phyloP scores from a whole-genome alignment of 2,888 invertebrate species.

The Diarsia dahlii region DNA sequence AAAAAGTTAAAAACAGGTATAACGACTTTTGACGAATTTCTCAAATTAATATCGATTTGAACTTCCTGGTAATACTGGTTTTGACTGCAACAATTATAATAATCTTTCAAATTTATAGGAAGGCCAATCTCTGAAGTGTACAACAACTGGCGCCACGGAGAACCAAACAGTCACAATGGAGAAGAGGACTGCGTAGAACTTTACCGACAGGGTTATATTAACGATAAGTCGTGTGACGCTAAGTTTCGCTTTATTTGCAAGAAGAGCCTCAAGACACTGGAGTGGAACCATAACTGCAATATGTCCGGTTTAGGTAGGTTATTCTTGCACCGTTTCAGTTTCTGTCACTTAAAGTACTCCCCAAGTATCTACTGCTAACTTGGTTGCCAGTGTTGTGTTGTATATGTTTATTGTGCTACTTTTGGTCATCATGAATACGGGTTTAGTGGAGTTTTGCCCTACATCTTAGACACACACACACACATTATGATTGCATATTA shows the following conservation, averaged over 20 bases:
- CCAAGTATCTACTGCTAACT: no score
- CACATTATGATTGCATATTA: background rate
- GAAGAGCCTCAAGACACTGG: constrained; percentile 72
- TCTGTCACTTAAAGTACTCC: background rate
- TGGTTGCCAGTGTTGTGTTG: background rate
- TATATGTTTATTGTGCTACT: background rate
- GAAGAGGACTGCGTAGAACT: constrained; percentile 76
- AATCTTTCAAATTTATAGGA: background rate
- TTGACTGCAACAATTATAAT: background rate
- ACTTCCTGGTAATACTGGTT: no score
- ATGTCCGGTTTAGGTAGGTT: constrained; percentile 75
- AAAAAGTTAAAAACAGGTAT: no score
- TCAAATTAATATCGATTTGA: no score
- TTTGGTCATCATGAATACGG: background rate
- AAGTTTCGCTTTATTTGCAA: constrained; percentile 80
- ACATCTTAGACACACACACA: no score
- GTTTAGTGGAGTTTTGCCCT: background rate
- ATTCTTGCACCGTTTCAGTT: background rate
- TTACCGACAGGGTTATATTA: constrained; percentile 69
- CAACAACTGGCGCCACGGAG: background rate
- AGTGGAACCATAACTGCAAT: constrained; percentile 79
- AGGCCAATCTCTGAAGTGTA: constrained; percentile 15
- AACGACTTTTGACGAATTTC: no score
- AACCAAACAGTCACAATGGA: background rate
- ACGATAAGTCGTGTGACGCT: constrained; percentile 75